Evolutionary conservation across 1,140 invertebrate genomes (phyloP).

Genomic region (Drosophila tsacasi): DNA sequence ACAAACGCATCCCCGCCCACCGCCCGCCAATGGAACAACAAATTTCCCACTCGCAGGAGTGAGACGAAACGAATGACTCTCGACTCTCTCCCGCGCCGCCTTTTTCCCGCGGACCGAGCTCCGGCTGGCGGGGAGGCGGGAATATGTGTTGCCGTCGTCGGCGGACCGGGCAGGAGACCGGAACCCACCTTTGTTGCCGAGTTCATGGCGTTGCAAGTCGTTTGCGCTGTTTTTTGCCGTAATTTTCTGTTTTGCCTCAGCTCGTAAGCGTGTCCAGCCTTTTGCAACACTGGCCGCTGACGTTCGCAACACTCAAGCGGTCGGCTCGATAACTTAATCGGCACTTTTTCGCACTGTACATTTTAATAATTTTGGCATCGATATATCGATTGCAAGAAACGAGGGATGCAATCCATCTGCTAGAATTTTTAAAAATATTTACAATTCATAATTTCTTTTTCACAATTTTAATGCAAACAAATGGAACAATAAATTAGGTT

Average conservation of each 20-base stretch:
- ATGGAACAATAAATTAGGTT: neutral
- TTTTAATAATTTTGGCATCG: neutral
- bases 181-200: slow-evolving; percentile 87
- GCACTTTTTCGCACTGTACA: slow-evolving; percentile 2
- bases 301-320: slow-evolving; percentile 29
- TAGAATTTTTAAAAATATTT: neutral
- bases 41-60: slow-evolving; percentile 73
- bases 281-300: slow-evolving; percentile 30
- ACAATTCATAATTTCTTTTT: neutral
- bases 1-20: slow-evolving; percentile 71
- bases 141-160: neutral
- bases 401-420: neutral
- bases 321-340: slow-evolving; percentile 4
- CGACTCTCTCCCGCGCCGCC: slow-evolving; percentile 57
- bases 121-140: neutral
- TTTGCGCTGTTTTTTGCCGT: slow-evolving; percentile 59
- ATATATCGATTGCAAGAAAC: neutral
- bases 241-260: slow-evolving; percentile 59
- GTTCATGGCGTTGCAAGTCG: slow-evolving; percentile 85
- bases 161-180: neutral
- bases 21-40: slow-evolving; percentile 57
- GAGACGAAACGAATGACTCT: slow-evolving; percentile 56
- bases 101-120: slow-evolving; percentile 36
- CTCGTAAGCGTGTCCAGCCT: slow-evolving; percentile 33
- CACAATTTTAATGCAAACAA: neutral